Percentiles rank a stretch among this genome's conserved stretches.
phyloP scores from a whole-genome alignment of 2,888 invertebrate species.

The Megastigmus dorsalis region DNA sequence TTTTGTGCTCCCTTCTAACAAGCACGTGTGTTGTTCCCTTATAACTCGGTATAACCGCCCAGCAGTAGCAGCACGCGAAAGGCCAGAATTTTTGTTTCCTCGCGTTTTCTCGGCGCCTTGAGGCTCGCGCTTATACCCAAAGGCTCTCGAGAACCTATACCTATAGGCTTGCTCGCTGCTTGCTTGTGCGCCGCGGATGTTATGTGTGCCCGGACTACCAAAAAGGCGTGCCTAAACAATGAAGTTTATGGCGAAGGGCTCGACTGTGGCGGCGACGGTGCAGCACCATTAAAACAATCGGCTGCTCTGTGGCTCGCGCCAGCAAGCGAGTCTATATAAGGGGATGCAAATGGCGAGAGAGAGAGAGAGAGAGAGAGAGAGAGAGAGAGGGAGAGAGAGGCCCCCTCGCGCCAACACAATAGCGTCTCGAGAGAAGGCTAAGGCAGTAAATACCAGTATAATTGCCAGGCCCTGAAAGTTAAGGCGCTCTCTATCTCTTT shows the following conservation, averaged over 20 bases:
- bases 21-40: conserved; percentile 11
- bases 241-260: conserved; percentile 70
- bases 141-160: too few species aligned
- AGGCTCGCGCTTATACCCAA: too few species aligned
- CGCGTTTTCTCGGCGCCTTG: conserved; percentile 9
- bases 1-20: background rate
- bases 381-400: conserved; percentile 56
- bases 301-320: conserved; percentile 52
- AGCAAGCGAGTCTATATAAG: conserved; percentile 41
- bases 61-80: too few species aligned
- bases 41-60: too few species aligned
- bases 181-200: too few species aligned
- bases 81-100: conserved; percentile 22
- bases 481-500: conserved; percentile 40
- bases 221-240: conserved; percentile 72
- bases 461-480: conserved; percentile 68
- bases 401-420: conserved; percentile 68
- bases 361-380: too few species aligned
- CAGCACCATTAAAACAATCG: conserved; percentile 72
- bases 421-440: conserved; percentile 63
- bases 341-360: conserved; percentile 69
- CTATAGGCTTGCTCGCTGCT: too few species aligned
- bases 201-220: conserved; percentile 53
- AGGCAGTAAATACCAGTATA: conserved; percentile 73
- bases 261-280: conserved; percentile 56